Evolutionary conservation across 2,113 vertebrate species (phyloP).

Genomic region (Uria lomvia): DNA sequence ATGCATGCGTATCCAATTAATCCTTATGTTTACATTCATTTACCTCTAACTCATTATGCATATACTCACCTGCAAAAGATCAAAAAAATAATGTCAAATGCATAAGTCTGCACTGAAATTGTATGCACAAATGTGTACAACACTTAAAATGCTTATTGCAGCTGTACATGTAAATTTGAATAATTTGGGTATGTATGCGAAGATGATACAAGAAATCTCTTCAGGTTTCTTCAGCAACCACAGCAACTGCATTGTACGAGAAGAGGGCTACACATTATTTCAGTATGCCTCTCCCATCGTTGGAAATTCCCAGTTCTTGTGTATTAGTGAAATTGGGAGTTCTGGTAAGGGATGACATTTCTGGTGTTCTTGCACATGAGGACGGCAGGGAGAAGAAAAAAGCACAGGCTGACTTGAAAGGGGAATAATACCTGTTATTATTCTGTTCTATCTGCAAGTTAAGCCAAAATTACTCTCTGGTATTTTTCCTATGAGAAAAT

Average conservation of each 20-base stretch:
- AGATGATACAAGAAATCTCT: neutral
- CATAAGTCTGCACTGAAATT: neutral
- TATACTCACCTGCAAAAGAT: neutral
- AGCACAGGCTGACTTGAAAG: neutral
- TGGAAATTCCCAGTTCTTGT: neutral
- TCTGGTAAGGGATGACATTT: neutral
- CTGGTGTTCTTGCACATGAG: neutral
- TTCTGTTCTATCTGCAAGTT: neutral
- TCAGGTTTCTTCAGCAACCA: neutral
- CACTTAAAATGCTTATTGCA: neutral
- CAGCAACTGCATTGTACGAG: neutral
- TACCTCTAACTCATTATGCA: neutral
- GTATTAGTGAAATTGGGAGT: neutral
- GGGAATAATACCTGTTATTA: neutral
- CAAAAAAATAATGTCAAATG: neutral
- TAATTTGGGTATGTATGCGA: neutral
- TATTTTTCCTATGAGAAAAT: neutral
- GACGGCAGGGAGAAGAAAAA: neutral
- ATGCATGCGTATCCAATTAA: neutral
- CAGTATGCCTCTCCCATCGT: neutral
- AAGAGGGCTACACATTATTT: neutral
- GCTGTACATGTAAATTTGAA: neutral
- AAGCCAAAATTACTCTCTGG: neutral
- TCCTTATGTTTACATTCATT: neutral
- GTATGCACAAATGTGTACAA: neutral